These are phyloP conservation scores for Elephantulus edwardii DNA, from an alignment of 2,113 vertebrate genomes.

Conservation along the genomic window DNA sequence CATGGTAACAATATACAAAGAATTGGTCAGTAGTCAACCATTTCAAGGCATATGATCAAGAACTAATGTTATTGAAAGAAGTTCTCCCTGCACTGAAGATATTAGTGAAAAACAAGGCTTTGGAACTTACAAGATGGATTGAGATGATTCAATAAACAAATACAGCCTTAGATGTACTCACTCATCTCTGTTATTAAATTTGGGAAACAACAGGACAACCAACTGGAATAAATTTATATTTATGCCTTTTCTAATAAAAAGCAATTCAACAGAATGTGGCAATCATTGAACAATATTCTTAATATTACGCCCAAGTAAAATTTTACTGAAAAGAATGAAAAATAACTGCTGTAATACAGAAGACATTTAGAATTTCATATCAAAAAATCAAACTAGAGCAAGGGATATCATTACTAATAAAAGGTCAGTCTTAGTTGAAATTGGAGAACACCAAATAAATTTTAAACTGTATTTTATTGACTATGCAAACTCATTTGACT, in stretches of 20 bases:
- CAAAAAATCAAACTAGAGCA: background rate
- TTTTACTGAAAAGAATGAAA: background rate
- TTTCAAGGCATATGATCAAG: background rate
- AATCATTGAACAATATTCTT: background rate
- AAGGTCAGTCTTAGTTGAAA: background rate
- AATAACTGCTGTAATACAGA: background rate
- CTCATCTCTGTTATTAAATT: background rate
- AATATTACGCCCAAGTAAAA: background rate
- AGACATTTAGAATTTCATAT: background rate
- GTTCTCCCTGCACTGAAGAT: background rate
- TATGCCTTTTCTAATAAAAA: background rate
- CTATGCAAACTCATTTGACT: no score
- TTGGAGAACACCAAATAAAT: background rate
- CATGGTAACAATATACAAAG: background rate
- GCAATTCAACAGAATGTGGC: background rate
- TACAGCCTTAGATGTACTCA: background rate
- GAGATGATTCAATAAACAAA: background rate
- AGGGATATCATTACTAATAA: background rate
- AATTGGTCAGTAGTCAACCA: background rate
- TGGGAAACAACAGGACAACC: background rate
- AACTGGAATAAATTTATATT: background rate
- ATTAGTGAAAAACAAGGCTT: background rate
- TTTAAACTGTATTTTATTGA: background rate
- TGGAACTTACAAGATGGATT: background rate
- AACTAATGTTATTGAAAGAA: background rate